A percentile compares a stretch with the other conserved stretches of the same genome.
Conservation (phyloP, 1,140 invertebrate species). For the Meloidogyne hapla region DNA sequence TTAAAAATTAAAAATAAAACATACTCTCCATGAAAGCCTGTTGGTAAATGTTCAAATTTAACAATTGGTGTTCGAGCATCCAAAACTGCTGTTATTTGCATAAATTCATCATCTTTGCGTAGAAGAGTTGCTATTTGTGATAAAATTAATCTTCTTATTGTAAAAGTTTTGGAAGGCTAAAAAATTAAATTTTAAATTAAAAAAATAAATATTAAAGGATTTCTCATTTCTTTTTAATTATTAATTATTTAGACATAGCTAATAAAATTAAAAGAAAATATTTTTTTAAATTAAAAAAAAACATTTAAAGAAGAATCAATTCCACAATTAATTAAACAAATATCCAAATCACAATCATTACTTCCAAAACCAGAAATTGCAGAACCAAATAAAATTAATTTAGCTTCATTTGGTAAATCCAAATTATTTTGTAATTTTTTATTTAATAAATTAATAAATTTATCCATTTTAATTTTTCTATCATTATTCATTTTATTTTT, state of each 20-base stretch:
- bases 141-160: neutral
- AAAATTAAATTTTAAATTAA: neutral
- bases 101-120: neutral
- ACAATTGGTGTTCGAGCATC: slow-evolving; percentile 22
- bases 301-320: slow-evolving; percentile 12
- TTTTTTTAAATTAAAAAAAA: too few relatives aligned
- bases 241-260: too few relatives aligned
- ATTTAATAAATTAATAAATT: slow-evolving; percentile 3
- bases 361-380: slow-evolving; percentile 21
- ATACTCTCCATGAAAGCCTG: slow-evolving; percentile 14
- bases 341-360: slow-evolving; percentile 23
- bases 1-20: slow-evolving; percentile 7
- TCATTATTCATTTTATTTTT: neutral
- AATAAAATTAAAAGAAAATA: too few relatives aligned
- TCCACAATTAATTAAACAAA: slow-evolving; percentile 19
- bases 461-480: neutral
- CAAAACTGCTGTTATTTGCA: neutral
- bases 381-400: slow-evolving; percentile 25
- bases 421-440: slow-evolving; percentile 4
- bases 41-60: slow-evolving; percentile 10
- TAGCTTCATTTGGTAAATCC: neutral
- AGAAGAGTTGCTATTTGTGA: neutral
- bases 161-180: neutral
- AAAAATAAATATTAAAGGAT: neutral
- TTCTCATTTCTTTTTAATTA: too few relatives aligned